phyloP scores from a whole-genome alignment of 2,888 invertebrate genomes.

The Sussaba pulchella region DNA sequence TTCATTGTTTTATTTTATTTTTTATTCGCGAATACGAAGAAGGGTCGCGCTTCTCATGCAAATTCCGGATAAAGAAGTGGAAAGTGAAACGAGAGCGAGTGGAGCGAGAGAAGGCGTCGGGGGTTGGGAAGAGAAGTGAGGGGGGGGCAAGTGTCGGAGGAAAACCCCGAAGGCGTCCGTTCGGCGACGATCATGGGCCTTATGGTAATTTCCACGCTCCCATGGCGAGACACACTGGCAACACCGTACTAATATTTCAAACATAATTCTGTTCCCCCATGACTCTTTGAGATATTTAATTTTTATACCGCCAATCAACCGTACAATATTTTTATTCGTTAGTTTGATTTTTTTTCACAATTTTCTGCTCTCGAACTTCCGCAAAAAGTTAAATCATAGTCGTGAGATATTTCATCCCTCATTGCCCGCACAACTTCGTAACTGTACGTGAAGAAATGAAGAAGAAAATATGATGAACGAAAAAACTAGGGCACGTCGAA shows the following conservation, averaged over 20 bases:
- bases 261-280: not conserved
- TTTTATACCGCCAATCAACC: too few species aligned
- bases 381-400: not conserved
- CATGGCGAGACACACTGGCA: not conserved
- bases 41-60: conserved; percentile 12
- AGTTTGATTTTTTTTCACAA: not conserved
- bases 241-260: not conserved
- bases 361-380: not conserved
- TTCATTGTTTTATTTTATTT: too few species aligned
- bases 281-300: not conserved
- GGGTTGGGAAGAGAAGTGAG: not conserved
- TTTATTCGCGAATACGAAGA: conserved; percentile 33
- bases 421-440: not conserved
- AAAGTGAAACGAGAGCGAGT: not conserved
- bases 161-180: not conserved
- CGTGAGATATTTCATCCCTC: not conserved
- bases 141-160: not conserved
- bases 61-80: conserved; percentile 22
- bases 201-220: not conserved
- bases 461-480: not conserved
- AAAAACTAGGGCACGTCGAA: not conserved
- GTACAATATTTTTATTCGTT: not conserved
- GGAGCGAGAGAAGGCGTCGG: too few species aligned
- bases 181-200: conserved; percentile 2
- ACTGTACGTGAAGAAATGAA: too few species aligned